Evolutionary conservation across 2,888 invertebrate species (phyloP).

Genomic region (Oligia latruncula): DNA sequence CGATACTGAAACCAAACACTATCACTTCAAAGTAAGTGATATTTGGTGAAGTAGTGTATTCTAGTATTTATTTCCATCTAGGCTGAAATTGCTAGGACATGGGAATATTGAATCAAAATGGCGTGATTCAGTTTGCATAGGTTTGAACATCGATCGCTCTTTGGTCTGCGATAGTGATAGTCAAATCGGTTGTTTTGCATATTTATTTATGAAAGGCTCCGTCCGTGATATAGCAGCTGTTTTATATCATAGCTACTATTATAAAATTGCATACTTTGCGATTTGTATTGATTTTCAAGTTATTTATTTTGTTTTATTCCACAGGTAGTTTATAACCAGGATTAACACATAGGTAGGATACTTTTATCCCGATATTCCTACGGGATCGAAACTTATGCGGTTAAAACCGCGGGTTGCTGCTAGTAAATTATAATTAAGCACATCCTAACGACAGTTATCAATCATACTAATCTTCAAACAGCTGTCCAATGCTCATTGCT

Average conservation of each 20-base stretch:
- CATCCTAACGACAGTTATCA: conserved; percentile 14
- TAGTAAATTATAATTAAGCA: conserved; percentile 17
- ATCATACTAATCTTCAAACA: conserved; percentile 29
- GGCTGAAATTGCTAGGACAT: not conserved
- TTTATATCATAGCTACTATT: no score
- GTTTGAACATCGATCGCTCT: not conserved
- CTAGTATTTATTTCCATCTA: conserved; percentile 4
- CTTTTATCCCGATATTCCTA: no score
- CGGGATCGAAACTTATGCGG: not conserved
- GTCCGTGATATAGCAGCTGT: not conserved
- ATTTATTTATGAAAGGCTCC: conserved; percentile 20
- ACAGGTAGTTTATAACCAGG: no score
- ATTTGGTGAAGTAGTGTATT: not conserved
- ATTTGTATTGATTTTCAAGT: not conserved
- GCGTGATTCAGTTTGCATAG: conserved; percentile 23
- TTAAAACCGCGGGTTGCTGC: not conserved
- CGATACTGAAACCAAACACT: not conserved
- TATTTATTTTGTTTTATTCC: not conserved
- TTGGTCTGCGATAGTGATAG: not conserved
- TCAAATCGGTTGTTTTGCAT: conserved; percentile 40
- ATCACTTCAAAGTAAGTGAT: conserved; percentile 16
- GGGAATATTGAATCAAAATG: conserved; percentile 7
- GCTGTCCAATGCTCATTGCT: conserved; percentile 10
- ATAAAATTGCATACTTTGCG: not conserved
- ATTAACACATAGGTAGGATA: no score